Conservation (phyloP, 2,113 vertebrate species). For the Lasiurus cinereus region DNA sequence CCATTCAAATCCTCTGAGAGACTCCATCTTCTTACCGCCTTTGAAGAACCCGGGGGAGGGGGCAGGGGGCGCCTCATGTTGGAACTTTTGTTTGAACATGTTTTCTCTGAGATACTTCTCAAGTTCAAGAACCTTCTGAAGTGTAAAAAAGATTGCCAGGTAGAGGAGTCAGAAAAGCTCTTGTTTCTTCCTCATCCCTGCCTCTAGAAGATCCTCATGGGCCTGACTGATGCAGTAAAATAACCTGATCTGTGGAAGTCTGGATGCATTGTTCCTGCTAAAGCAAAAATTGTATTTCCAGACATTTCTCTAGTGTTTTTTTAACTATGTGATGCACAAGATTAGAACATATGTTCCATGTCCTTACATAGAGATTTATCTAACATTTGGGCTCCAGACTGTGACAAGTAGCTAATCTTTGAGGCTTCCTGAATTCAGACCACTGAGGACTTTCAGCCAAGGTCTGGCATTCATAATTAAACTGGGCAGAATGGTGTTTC, state of each 20-base stretch:
- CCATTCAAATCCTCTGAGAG: neutral
- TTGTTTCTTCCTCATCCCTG: neutral
- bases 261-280: neutral
- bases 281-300: constrained; percentile 27
- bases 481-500: neutral
- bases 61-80: too few relatives aligned
- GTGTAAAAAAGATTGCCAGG: neutral
- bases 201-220: neutral
- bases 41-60: neutral
- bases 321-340: neutral
- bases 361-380: neutral
- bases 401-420: neutral
- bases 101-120: neutral
- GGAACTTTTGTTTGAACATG: neutral
- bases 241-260: neutral
- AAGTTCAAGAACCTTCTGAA: neutral
- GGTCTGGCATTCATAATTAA: neutral
- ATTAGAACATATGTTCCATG: neutral
- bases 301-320: neutral
- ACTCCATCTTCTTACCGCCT: neutral
- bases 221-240: neutral
- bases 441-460: neutral
- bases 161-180: neutral
- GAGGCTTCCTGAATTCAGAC: neutral
- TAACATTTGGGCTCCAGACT: neutral